phyloP scores from a whole-genome alignment of 2,888 invertebrate genomes.

The Cyaniris semiargus region DNA sequence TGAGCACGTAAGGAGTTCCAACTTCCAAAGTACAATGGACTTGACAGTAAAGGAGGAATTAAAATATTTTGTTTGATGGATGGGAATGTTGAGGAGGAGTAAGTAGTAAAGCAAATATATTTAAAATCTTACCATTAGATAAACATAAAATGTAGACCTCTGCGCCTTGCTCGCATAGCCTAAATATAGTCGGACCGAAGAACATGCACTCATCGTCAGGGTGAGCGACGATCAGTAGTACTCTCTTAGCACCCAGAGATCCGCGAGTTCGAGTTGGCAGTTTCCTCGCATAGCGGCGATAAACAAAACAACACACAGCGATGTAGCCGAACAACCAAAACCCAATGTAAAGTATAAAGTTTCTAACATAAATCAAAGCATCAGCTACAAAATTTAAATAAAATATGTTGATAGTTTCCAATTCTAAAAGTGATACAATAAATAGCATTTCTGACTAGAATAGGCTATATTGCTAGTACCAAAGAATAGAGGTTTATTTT shows the following conservation, averaged over 20 bases:
- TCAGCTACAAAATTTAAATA: conserved; percentile 65
- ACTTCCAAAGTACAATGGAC: no score
- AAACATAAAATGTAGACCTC: conserved; percentile 91
- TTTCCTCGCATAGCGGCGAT: conserved; percentile 75
- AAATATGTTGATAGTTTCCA: conserved; percentile 60
- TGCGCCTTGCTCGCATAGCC: conserved; percentile 83
- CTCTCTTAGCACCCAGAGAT: conserved; percentile 78
- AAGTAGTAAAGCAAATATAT: no score
- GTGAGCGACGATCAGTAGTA: conserved; percentile 94
- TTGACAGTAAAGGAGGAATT: no score
- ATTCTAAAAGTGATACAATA: conserved; percentile 52
- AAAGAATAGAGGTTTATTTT: background rate
- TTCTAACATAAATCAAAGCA: conserved; percentile 62
- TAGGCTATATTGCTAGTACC: conserved; percentile 27
- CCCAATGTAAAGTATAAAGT: conserved; percentile 72
- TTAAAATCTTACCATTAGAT: conserved; percentile 84
- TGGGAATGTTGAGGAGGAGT: no score
- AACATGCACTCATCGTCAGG: conserved; percentile 99
- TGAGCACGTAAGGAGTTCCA: no score
- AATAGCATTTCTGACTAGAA: conserved; percentile 63
- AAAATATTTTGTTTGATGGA: no score
- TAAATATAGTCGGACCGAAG: conserved; percentile 93
- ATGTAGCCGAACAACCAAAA: conserved; percentile 78
- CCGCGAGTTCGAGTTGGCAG: conserved; percentile 72
- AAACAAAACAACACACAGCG: conserved; percentile 73